Conservation (phyloP, 2,113 vertebrate species). For the Channa maculata region DNA sequence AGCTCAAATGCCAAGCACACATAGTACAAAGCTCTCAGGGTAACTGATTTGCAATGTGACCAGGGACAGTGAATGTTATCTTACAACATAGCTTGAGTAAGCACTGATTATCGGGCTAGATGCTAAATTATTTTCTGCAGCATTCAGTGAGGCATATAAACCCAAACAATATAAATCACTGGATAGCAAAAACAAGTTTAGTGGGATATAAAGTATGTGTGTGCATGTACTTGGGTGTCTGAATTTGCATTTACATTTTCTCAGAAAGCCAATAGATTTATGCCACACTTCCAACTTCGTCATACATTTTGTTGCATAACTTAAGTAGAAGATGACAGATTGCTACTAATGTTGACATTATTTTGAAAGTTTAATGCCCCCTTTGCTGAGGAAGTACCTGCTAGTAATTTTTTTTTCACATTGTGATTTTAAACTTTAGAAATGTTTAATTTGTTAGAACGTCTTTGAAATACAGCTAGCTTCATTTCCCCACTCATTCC, state of each 20-base stretch:
- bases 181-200: slow-evolving; percentile 10
- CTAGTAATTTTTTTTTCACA: neutral
- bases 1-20: neutral
- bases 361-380: slow-evolving; percentile 4
- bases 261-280: slow-evolving; percentile 28
- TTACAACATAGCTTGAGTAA: slow-evolving; percentile 23
- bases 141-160: slow-evolving; percentile 6
- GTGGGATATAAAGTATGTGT: neutral
- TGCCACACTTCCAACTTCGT: neutral
- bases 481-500: neutral
- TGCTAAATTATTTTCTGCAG: neutral
- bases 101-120: slow-evolving; percentile 5
- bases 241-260: slow-evolving; percentile 15
- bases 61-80: slow-evolving; percentile 16
- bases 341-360: slow-evolving; percentile 13
- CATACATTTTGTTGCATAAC: slow-evolving; percentile 17
- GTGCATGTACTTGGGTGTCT: neutral
- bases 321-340: slow-evolving; percentile 12
- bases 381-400: neutral
- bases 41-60: slow-evolving; percentile 11
- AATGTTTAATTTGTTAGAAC: neutral
- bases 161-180: slow-evolving; percentile 33
- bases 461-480: neutral
- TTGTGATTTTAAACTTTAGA: neutral
- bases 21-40: neutral